These are phyloP conservation scores for Helarctos malayanus DNA, from an alignment of 2,797 vertebrate genomes.

Conservation along the genomic window DNA sequence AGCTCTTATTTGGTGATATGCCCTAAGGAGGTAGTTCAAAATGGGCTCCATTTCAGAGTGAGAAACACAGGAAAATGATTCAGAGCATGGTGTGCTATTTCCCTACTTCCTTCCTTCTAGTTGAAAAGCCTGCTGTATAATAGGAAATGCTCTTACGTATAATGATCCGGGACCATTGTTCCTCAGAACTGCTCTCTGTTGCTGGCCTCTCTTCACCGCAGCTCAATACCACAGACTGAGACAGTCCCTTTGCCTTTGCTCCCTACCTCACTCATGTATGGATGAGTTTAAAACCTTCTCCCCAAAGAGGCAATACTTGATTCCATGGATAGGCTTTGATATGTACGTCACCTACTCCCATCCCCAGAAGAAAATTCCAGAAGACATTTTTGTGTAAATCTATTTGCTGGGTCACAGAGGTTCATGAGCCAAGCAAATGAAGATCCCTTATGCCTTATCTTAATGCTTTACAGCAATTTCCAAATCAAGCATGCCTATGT, in stretches of 20 bases:
- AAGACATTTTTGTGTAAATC: not conserved
- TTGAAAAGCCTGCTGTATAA: not conserved
- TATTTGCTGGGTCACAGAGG: not conserved
- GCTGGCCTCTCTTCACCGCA: not conserved
- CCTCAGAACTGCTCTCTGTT: not conserved
- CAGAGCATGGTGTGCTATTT: not conserved
- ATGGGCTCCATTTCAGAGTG: not conserved
- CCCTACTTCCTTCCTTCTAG: not conserved
- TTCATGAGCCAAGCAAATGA: not conserved
- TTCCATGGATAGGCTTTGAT: not conserved
- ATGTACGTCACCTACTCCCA: not conserved
- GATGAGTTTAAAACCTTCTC: not conserved
- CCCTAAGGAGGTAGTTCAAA: not conserved
- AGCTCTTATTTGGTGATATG: not conserved
- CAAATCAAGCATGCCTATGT: not conserved
- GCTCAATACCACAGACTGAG: not conserved
- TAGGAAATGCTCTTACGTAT: not conserved
- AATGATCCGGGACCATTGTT: not conserved
- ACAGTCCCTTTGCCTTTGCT: not conserved
- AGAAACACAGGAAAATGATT: not conserved
- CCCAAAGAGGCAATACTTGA: not conserved
- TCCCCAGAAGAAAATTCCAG: not conserved
- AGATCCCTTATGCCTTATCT: not conserved
- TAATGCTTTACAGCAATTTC: not conserved
- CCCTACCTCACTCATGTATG: not conserved